A percentile compares a stretch with the other conserved stretches of the same genome.
phyloP scores from a whole-genome alignment of 37 sponge, comb jelly and placozoan genomes.

The Spongia lamella region DNA sequence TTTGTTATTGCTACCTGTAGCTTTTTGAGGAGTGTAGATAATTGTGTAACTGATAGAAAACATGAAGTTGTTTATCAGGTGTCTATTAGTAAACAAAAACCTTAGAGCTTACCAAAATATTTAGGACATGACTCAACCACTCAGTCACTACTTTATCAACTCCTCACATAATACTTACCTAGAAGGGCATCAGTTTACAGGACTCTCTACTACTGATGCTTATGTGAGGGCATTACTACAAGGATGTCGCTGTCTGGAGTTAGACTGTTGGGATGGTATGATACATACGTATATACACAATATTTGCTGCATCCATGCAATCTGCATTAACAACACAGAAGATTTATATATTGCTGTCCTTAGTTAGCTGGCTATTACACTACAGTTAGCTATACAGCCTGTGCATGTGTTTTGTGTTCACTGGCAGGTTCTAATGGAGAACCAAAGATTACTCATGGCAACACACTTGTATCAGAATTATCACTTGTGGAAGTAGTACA shows the following conservation, averaged over 20 bases:
- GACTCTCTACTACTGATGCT: slow-evolving; percentile 82
- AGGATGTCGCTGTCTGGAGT: slow-evolving; percentile 85
- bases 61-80: slow-evolving; percentile 70
- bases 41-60: slow-evolving; percentile 33
- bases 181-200: slow-evolving; percentile 78
- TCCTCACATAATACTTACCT: slow-evolving; percentile 95
- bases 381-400: too few species aligned
- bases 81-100: not conserved
- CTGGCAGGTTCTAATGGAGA: too few species aligned
- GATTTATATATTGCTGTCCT: too few species aligned
- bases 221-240: slow-evolving; percentile 79
- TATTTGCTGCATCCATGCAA: too few species aligned
- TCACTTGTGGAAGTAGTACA: too few species aligned
- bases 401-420: too few species aligned
- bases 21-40: slow-evolving; percentile 73
- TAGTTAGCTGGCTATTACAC: too few species aligned
- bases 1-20: slow-evolving; percentile 9
- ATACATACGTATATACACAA: too few species aligned
- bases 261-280: slow-evolving; percentile 72
- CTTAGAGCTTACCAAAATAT: not conserved
- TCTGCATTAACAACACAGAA: too few species aligned
- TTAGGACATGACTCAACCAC: slow-evolving; percentile 88
- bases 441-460: too few species aligned
- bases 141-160: slow-evolving; percentile 94
- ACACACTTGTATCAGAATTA: too few species aligned